phyloP scores from a whole-genome alignment of 2,113 vertebrate genomes.

The Pontoporia blainvillei region DNA sequence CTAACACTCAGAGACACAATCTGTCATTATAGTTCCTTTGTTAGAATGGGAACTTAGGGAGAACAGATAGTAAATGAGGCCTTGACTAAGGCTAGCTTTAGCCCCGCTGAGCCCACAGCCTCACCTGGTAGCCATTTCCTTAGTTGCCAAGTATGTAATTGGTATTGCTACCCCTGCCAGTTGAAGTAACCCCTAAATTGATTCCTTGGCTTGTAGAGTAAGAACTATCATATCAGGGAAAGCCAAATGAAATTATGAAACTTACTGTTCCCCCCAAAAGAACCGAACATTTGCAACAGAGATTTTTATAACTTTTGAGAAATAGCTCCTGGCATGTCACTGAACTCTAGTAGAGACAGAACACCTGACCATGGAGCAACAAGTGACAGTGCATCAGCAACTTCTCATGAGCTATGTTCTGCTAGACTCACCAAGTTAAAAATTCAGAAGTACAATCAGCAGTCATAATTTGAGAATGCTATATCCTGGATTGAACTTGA shows the following conservation, averaged over 20 bases:
- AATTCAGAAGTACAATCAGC: neutral
- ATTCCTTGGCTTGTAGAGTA: neutral
- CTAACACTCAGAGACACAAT: neutral
- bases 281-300: neutral
- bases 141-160: neutral
- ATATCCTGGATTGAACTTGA: neutral
- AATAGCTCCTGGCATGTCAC: neutral
- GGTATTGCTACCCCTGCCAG: neutral
- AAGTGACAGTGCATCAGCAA: neutral
- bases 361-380: neutral
- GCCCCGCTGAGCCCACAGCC: neutral
- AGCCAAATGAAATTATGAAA: neutral
- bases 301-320: neutral
- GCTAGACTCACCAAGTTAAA: neutral
- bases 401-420: neutral
- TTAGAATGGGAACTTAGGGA: neutral
- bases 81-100: neutral
- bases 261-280: fast-evolving
- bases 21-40: neutral
- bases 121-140: neutral
- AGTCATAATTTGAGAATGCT: neutral
- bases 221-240: neutral
- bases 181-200: neutral
- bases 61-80: neutral
- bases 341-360: neutral